Base-by-base conservation (phyloP, 2,797 vertebrate genomes). In the Sebastes nivosus region DNA sequence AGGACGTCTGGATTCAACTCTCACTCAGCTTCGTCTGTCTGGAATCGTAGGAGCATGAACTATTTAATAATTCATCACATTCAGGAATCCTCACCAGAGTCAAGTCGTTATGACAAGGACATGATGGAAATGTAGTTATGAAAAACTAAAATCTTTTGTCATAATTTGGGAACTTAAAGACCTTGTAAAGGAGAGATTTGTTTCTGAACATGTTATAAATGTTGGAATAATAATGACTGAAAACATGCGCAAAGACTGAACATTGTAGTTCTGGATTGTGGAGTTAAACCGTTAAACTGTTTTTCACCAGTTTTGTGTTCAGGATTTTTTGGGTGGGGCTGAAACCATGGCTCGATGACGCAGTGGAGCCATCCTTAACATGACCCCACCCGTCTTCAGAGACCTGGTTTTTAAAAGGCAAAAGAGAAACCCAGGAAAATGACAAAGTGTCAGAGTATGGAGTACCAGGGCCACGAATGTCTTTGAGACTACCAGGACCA, bases 131-230 rank as follows among this genome's bases (percentile, higher is more conserved):
- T 66, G 2, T 24, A 24, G 24, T 24, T 24, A 24, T 24, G 7
- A 38, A 57, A 24, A 32, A 38, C 20, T 8, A 27, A 36, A 22
- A 59, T 68, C 0, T 34, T 36, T 38, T 11, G 8, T n/a, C 9
- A 42, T 30, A 24, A 18, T 59, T 50, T 0, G 0, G 25, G 20
- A 54, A 32, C 11, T n/a, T 50, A 11, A 14, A 42, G 38, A 14
- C 2, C 36, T 2, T 58, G 13, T 42, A 42, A 42, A 42, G 38
- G 38, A 27, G 27, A 38, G 36, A 38, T 38, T 38, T 38, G 5
- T 38, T 38, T 38, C 0, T 14, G 0, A 38, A 38, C 0, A 38
- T 0, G 0, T 42, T 42, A 42, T 42, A 42, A 0, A 42, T 42
- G 14, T 16, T 42, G 38, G 38, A 42, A 42, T 38, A 42, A 42